phyloP scores from a whole-genome alignment of 2,888 invertebrate species.

The Aporophyla nigra region DNA sequence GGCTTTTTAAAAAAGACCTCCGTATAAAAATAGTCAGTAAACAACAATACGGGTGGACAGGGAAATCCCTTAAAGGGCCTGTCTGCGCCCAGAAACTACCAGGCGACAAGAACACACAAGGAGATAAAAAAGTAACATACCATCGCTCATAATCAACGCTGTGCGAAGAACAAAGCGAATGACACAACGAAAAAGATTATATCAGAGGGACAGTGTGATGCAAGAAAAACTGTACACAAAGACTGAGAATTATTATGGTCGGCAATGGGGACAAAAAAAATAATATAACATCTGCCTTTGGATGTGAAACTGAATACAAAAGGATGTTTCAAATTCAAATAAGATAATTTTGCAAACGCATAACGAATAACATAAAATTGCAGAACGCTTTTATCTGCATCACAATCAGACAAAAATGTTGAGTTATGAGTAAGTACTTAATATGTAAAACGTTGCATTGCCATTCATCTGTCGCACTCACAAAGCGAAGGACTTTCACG shows the following conservation, averaged over 20 bases:
- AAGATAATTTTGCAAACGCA: slow-evolving; percentile 28
- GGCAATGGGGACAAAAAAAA: slow-evolving; percentile 7
- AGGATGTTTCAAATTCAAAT: slow-evolving; percentile 26
- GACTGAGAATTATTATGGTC: slow-evolving; percentile 8
- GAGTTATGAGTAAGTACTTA: slow-evolving; percentile 42
- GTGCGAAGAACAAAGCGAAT: slow-evolving; percentile 68
- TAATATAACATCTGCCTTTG: slow-evolving; percentile 8
- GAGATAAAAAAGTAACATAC: slow-evolving; percentile 56
- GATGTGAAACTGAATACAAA: slow-evolving; percentile 31
- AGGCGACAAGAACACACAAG: slow-evolving; percentile 52
- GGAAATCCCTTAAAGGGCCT: slow-evolving; percentile 57
- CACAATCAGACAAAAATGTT: slow-evolving; percentile 43
- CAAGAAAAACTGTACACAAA: slow-evolving; percentile 31
- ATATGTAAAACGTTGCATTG: slow-evolving; percentile 46
- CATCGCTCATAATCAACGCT: slow-evolving; percentile 63
- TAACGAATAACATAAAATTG: slow-evolving; percentile 21
- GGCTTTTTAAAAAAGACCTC: slow-evolving; percentile 32
- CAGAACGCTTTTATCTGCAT: slow-evolving; percentile 40
- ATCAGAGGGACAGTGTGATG: slow-evolving; percentile 24
- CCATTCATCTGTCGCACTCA: slow-evolving; percentile 15
- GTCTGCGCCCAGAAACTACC: slow-evolving; percentile 53
- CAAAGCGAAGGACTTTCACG: slow-evolving; percentile 45
- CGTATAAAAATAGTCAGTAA: slow-evolving; percentile 49
- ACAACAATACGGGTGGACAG: slow-evolving; percentile 58
- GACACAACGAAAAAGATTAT: slow-evolving; percentile 64